Evolutionary conservation across 2,797 vertebrate genomes (phyloP).

Genomic region (Manis crassicaudata): DNA sequence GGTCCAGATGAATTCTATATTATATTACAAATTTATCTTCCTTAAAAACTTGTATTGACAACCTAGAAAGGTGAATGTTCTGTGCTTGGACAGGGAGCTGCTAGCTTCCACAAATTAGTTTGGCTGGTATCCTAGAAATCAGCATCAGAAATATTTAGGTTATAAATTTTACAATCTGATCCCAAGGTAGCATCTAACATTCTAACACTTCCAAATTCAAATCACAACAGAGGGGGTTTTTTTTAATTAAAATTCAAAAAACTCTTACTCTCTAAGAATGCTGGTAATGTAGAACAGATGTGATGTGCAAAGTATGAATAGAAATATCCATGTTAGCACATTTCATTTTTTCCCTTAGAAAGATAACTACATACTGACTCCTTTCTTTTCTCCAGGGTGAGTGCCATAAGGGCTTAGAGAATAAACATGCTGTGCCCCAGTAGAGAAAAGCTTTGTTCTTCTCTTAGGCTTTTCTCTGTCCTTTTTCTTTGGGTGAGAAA

Average conservation of each 20-base stretch:
- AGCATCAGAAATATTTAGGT: neutral
- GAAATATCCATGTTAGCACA: constrained; percentile 18
- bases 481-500: constrained; percentile 10
- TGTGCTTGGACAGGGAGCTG: neutral
- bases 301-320: constrained; percentile 1
- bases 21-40: neutral
- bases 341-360: constrained; percentile 47
- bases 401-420: constrained; percentile 36
- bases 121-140: neutral
- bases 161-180: constrained; percentile 17
- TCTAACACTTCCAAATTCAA: constrained; percentile 28
- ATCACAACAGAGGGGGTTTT: neutral
- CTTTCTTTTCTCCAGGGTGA: constrained; percentile 25
- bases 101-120: neutral
- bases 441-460: constrained; percentile 30
- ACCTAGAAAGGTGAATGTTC: neutral
- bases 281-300: neutral
- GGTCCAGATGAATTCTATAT: neutral
- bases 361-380: neutral
- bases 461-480: neutral
- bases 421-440: neutral
- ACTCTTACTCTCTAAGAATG: neutral
- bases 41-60: neutral
- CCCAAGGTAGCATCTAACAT: neutral
- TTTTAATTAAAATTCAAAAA: neutral